Evolutionary conservation across 2,797 vertebrate species (phyloP), one percentile per base, ranked within the genome.

Genomic region (Apodemus agrarius): DNA sequence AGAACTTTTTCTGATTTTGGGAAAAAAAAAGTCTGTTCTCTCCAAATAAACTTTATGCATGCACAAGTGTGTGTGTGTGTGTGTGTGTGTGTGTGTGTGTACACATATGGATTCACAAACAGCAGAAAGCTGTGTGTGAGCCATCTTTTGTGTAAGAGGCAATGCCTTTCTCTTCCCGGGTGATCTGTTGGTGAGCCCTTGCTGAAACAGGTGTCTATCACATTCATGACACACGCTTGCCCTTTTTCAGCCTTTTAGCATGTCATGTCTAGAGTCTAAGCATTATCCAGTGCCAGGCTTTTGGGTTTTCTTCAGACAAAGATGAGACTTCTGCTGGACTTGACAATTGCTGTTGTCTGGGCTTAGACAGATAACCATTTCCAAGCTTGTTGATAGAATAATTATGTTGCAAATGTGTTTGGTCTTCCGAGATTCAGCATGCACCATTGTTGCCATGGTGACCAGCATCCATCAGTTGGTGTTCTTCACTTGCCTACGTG

Each of bases 281-380:
- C 14, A 17, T 69, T 94, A 10, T 75, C 57, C 22, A 69, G 61
- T 40, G 43, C 12, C 12, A 40, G 52, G 2, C 17, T n/a, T 85
- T 86, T 52, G 34, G 34, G 14, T 8, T 40, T 90, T 61, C 90
- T 97, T 88, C 37, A 94, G 94, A 89, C 9, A 37, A 52, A 83
- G 89, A 29, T 89, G 43, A 83, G 49, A 78, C 34, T 52, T 40
- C n/a, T 72, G 24, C 52, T 87, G 63, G 49, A 34, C 67, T 91
- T 81, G 52, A 86, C 14, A 49, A 2, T 76, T 29, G 26, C 16
- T 93, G 7, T 59, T 75, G 12, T 91, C 75, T 92, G 49, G 43
- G 29, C 76, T 92, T 89, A 89, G 67, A 86, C 46, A 90, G 31
- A 43, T 82, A 54, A 43, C 40, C 57, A 22, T 91, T 57, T 83